These are phyloP conservation scores for Apamea epomidion DNA, from an alignment of 2,888 invertebrate genomes.

Conservation along the genomic window DNA sequence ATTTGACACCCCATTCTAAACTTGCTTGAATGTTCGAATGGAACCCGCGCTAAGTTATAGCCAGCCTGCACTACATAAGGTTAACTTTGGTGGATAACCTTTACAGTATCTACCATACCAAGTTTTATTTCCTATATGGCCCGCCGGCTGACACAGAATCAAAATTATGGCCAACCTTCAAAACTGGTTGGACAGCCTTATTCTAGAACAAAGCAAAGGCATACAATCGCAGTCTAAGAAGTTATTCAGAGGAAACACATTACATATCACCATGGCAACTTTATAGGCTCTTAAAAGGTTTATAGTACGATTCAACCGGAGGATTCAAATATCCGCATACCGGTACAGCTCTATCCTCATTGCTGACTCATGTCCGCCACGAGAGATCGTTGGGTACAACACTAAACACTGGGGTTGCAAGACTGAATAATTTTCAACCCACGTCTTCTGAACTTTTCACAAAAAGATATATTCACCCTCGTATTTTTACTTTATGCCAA, in stretches of 20 bases:
- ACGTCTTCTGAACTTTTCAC: slow-evolving; percentile 1
- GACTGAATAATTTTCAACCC: slow-evolving; percentile 12
- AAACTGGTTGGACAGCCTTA: neutral
- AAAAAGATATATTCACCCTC: neutral
- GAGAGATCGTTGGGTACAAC: slow-evolving; percentile 35
- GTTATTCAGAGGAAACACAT: slow-evolving; percentile 31
- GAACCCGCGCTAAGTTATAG: no score
- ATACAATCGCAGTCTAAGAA: slow-evolving; percentile 7
- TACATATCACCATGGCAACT: slow-evolving; percentile 31
- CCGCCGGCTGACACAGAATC: no score
- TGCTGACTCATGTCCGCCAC: slow-evolving; percentile 51
- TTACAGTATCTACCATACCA: neutral
- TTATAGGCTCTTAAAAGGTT: slow-evolving; percentile 50
- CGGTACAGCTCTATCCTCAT: slow-evolving; percentile 50
- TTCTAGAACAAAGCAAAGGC: slow-evolving; percentile 18
- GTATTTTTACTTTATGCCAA: slow-evolving; percentile 17
- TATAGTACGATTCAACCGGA: slow-evolving; percentile 34
- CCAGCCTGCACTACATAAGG: no score
- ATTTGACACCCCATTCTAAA: no score
- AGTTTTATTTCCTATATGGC: neutral
- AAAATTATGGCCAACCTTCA: neutral
- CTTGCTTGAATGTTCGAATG: no score
- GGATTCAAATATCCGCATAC: slow-evolving; percentile 59
- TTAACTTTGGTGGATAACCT: no score
- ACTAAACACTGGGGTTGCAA: slow-evolving; percentile 35